Base-by-base conservation (phyloP, 2,888 invertebrate genomes). In the Phoenoteleia sp. region DNA sequence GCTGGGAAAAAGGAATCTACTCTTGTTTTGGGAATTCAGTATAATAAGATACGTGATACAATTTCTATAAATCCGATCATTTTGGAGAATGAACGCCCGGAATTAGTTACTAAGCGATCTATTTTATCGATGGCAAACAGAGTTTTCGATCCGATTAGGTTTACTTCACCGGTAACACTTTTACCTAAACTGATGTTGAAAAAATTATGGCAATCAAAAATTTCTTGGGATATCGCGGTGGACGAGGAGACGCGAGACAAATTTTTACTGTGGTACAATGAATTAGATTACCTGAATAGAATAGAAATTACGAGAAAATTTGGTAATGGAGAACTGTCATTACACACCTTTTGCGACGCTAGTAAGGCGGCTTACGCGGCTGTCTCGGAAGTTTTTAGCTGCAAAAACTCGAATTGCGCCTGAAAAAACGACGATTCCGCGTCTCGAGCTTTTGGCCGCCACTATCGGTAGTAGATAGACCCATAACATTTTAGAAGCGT, bases 401-500 rank as follows among this genome's bases (percentile, higher is more conserved):
- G 90, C 90, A 0, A 91, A 89, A 69, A 13, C 89, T 6, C 86
- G 92, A 76, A 85, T 92, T 11, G 88, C 90, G 13, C 90, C 91
- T 0, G 23, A 86, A 2, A 90, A 89, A 49, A 45, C 86, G 5
- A 88, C 89, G 0, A 91, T 92, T 23, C 91, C 91, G 4, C 79
- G 91, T 17, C 66, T 92, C 4, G 92, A 93, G 82, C 69, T 93
- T 25, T 62, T 92, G 66, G 91, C 87, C 0, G 89, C 90, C 4
- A 58, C 85, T 4, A 90, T 92, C 42, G 90, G 86, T 15, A 86
- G 76, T 9, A 45, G 91, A 71, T 71, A 90, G 15, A 67, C 74
- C 7, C 23, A 52, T 1, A 17, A 56, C 0, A 74, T 85, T 3
- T 3, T 64, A 9, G 49, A 52, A 9, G 49, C 77, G 2, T 54